Percentiles rank a stretch among this genome's conserved stretches.
Evolutionary conservation across 2,888 invertebrate species (phyloP).

Genomic region (Tetheella fluctuosa): DNA sequence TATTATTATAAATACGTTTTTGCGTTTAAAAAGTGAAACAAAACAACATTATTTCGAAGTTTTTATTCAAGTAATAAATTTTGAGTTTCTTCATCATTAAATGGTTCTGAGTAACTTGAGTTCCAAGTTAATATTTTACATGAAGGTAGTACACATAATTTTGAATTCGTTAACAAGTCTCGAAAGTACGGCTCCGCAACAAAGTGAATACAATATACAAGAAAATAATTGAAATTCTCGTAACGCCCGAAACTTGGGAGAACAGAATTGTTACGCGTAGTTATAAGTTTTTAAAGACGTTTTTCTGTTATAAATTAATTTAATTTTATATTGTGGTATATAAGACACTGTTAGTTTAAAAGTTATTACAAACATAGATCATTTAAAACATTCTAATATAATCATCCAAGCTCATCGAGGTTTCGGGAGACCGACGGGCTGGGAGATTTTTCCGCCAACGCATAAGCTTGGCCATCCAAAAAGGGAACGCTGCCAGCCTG

Average conservation of each 20-base stretch:
- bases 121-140: background rate
- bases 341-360: background rate
- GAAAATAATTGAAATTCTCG: slow-evolving; percentile 14
- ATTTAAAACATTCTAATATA: too few species aligned
- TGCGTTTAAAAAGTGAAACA: too few species aligned
- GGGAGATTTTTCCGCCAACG: too few species aligned
- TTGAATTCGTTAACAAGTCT: slow-evolving; percentile 14
- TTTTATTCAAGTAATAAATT: background rate
- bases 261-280: background rate
- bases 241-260: slow-evolving; percentile 11
- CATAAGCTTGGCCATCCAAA: too few species aligned
- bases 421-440: too few species aligned
- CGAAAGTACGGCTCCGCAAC: slow-evolving; percentile 3
- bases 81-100: background rate
- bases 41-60: background rate
- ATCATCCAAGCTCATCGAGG: too few species aligned
- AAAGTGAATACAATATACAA: slow-evolving; percentile 10
- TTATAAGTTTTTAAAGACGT: background rate
- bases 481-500: too few species aligned
- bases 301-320: background rate
- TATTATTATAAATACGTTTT: too few species aligned
- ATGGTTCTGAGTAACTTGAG: background rate
- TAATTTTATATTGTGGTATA: background rate
- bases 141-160: slow-evolving; percentile 6
- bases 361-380: background rate